Base-by-base conservation (phyloP, 2,797 vertebrate genomes). In the Decapterus maruadsi region DNA sequence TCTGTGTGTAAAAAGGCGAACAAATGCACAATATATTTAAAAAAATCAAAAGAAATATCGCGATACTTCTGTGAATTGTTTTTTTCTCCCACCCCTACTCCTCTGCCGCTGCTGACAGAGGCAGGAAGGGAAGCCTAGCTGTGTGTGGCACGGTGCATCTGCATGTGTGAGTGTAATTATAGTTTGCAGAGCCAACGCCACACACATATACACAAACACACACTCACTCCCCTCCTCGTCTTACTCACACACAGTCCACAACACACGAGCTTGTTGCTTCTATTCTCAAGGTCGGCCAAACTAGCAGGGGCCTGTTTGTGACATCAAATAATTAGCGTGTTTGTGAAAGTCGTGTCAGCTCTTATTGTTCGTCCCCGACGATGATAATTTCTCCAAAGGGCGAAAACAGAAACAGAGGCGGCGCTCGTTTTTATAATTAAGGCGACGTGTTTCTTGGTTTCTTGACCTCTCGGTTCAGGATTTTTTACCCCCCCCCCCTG, bases 211-310 rank as follows among this genome's bases (percentile, higher is more conserved):
- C 58, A 29, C 69, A 63, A 50, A 26, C 26, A 48, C 29, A 36
- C 5, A 19, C 22, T 7, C 11, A 58, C 9, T 31, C 19, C 54
- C 6, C 43, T 26, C 17, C 43, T 6, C 7, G 4, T 53, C n/a
- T 14, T 51, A 9, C 56, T 1, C 60, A 58, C 73, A 51, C 51
- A 45, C 74, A 64, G 62, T 58, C 64, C 68, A 64, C 72, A 55
- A 60, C 77, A 72, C 64, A 2, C 26, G 3, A 55, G 72, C 88
- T 83, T 56, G 60, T 86, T 80, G 82, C 68, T 87, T 26, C 1
- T 77, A 62, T 86, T 45, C 78, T 89, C 85, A 90, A 93, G 92
- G 92, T 92, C 80, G 64, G 59, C 61, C 55, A 48, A 85, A 69
- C 69, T 50, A 70, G 59, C 90, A 80, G 72, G 60, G 78, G 67